Conservation (phyloP, 2,888 invertebrate species). For the Blera fallax region DNA sequence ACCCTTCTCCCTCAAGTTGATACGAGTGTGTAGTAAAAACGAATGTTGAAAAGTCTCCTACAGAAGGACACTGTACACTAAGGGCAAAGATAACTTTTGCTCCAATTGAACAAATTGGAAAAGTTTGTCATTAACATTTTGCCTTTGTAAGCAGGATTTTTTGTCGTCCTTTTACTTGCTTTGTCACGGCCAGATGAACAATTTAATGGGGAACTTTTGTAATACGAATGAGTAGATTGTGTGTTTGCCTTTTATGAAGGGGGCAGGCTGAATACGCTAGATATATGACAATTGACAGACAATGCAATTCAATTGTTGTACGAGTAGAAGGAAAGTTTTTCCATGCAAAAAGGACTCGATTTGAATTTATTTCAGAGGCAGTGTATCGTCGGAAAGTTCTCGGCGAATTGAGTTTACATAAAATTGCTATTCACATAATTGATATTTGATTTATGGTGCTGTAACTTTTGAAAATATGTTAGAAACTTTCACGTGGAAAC, state of each 20-base stretch:
- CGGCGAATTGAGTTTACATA: constrained; percentile 37
- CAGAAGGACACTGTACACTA: constrained; percentile 18
- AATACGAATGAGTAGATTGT: constrained; percentile 22
- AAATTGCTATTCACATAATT: constrained; percentile 41
- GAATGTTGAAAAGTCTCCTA: neutral
- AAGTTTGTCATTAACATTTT: constrained; percentile 67
- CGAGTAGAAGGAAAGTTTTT: constrained; percentile 1
- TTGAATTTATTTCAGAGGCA: neutral
- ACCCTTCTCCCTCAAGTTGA: neutral
- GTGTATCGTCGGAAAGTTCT: neutral
- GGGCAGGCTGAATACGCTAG: neutral
- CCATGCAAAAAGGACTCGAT: neutral
- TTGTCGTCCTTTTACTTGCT: neutral
- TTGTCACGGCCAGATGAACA: constrained; percentile 37
- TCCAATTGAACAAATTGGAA: constrained; percentile 69
- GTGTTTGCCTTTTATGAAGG: neutral
- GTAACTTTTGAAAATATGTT: constrained; percentile 12
- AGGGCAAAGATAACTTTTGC: constrained; percentile 36
- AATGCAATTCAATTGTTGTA: constrained; percentile 28
- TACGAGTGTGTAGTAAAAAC: neutral
- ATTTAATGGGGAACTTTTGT: constrained; percentile 57
- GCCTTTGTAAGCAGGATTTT: constrained; percentile 33
- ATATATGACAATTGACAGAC: constrained; percentile 36
- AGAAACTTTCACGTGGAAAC: neutral
- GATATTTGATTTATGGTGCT: constrained; percentile 32